Percentiles rank a stretch among this genome's conserved stretches.
These are phyloP conservation scores for Drosophila anomalata DNA, from an alignment of 2,888 invertebrate species.

Conservation along the genomic window DNA sequence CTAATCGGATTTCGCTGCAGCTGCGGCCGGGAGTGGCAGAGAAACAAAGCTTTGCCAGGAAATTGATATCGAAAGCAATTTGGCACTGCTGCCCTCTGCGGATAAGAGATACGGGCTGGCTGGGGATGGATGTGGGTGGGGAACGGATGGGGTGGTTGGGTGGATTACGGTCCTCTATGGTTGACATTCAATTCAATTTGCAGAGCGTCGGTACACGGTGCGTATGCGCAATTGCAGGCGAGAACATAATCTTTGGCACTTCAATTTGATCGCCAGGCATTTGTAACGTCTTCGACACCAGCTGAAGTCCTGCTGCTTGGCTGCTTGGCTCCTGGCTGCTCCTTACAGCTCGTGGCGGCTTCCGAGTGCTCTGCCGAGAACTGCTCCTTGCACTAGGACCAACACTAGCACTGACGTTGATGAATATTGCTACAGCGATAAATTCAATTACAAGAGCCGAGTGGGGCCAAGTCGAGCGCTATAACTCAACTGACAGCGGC, in stretches of 20 bases:
- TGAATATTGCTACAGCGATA: constrained; percentile 70
- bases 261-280: constrained; percentile 57
- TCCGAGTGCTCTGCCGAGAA: no score
- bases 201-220: constrained; percentile 39
- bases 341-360: constrained; percentile 8
- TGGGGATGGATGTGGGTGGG: constrained; percentile 4
- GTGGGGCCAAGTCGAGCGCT: constrained; percentile 44
- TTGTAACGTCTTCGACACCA: constrained; percentile 39
- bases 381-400: constrained; percentile 8
- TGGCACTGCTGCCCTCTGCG: constrained; percentile 52
- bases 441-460: constrained; percentile 72
- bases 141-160: neutral
- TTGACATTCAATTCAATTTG: constrained; percentile 49
- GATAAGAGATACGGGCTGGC: constrained; percentile 19
- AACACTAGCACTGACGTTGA: constrained; percentile 58
- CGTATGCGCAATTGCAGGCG: constrained; percentile 67
- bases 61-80: constrained; percentile 76
- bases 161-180: constrained; percentile 15
- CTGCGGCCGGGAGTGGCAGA: constrained; percentile 59
- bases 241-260: constrained; percentile 57
- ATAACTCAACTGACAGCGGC: constrained; percentile 63
- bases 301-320: constrained; percentile 20
- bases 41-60: constrained; percentile 62
- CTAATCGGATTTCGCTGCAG: constrained; percentile 77
- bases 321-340: constrained; percentile 10